Conservation (phyloP, 1,140 invertebrate genomes). For the Drosophila pandora region DNA sequence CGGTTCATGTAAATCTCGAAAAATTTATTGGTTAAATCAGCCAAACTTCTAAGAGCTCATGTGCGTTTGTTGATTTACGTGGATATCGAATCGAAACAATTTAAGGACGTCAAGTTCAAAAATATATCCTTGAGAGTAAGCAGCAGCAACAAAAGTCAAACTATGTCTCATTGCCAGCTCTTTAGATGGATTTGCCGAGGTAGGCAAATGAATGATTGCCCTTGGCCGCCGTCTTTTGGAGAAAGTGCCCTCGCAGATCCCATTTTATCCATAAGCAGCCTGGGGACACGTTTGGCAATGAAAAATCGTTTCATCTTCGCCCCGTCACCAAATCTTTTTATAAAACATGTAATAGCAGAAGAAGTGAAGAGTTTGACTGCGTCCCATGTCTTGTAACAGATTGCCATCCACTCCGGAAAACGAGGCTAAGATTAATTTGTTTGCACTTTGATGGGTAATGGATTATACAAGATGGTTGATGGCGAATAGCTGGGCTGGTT, state of each 20-base stretch:
- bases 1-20: slow-evolving; percentile 58
- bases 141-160: slow-evolving; percentile 67
- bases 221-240: slow-evolving; percentile 21
- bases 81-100: slow-evolving; percentile 54
- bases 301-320: slow-evolving; percentile 41
- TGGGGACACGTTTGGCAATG: slow-evolving; percentile 56
- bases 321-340: slow-evolving; percentile 35
- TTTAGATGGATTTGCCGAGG: slow-evolving; percentile 47
- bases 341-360: slow-evolving; percentile 57
- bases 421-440: slow-evolving; percentile 53
- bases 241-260: neutral
- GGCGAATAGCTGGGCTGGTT: slow-evolving; percentile 9
- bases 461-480: neutral
- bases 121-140: slow-evolving; percentile 15
- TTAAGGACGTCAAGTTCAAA: slow-evolving; percentile 36
- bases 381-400: slow-evolving; percentile 50
- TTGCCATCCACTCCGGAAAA: slow-evolving; percentile 41
- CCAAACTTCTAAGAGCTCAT: slow-evolving; percentile 4
- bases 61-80: slow-evolving; percentile 71
- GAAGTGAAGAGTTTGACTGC: slow-evolving; percentile 50
- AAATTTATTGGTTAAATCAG: slow-evolving; percentile 66
- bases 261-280: slow-evolving; percentile 34
- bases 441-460: slow-evolving; percentile 38
- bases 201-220: slow-evolving; percentile 74
- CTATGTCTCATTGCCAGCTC: slow-evolving; percentile 54